Evolutionary conservation across 2,888 invertebrate genomes (phyloP).

Genomic region (Mythimna impura): DNA sequence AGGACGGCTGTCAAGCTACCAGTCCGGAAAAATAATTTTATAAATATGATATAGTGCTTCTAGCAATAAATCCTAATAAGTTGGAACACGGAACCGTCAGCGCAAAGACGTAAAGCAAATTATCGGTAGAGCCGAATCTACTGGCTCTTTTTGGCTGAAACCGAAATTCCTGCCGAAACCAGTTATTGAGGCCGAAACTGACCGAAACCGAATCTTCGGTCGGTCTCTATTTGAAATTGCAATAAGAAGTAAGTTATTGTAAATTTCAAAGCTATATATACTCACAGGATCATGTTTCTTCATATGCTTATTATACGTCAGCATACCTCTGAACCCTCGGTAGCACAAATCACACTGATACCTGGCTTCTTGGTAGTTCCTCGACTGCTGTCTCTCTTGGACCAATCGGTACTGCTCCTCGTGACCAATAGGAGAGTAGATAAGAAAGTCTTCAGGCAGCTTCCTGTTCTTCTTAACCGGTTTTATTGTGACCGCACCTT

Average conservation of each 20-base stretch:
- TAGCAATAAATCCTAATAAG: too few relatives aligned
- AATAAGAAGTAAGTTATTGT: neutral
- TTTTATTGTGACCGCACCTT: slow-evolving; percentile 65
- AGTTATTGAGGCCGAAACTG: too few relatives aligned
- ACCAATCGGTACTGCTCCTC: slow-evolving; percentile 82
- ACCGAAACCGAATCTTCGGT: too few relatives aligned
- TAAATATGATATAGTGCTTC: too few relatives aligned
- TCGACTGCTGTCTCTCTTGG: slow-evolving; percentile 73
- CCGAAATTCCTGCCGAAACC: too few relatives aligned
- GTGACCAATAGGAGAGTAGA: slow-evolving; percentile 77
- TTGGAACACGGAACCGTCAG: too few relatives aligned
- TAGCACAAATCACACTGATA: slow-evolving; percentile 82
- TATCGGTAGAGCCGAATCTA: too few relatives aligned
- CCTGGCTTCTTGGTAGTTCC: slow-evolving; percentile 81
- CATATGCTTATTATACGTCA: slow-evolving; percentile 83
- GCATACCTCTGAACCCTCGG: slow-evolving; percentile 78
- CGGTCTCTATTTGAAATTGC: too few relatives aligned
- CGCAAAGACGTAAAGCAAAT: too few relatives aligned
- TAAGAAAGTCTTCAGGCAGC: slow-evolving; percentile 78
- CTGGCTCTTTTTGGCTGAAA: too few relatives aligned
- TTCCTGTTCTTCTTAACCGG: slow-evolving; percentile 69
- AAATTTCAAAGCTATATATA: slow-evolving; percentile 18
- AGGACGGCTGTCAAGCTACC: too few relatives aligned
- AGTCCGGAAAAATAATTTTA: too few relatives aligned
- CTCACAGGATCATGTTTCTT: slow-evolving; percentile 86